Percentiles rank a stretch among this genome's conserved stretches.
phyloP scores from a whole-genome alignment of 2,888 invertebrate species.

The Drosophila buzzatii region DNA sequence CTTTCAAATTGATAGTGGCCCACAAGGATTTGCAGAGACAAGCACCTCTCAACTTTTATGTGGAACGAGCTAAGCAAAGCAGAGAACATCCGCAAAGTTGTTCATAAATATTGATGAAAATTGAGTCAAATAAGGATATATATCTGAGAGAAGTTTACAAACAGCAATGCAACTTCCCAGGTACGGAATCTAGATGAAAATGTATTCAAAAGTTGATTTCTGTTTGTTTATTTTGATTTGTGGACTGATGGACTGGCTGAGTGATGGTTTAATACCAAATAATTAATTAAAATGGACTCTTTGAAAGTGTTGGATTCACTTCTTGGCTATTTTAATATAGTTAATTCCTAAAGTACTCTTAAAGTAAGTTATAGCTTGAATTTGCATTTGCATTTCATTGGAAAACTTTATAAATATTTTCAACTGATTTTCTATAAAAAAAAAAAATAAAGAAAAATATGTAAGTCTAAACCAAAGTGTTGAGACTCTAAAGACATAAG shows the following conservation, averaged over 20 bases:
- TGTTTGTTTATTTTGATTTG: neutral
- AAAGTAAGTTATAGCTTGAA: too few relatives aligned
- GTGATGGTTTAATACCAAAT: neutral
- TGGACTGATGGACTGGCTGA: neutral
- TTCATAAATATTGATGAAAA: constrained; percentile 3
- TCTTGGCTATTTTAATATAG: neutral
- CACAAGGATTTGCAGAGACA: constrained; percentile 52
- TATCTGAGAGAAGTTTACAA: neutral
- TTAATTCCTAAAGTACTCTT: too few relatives aligned
- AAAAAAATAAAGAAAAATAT: too few relatives aligned
- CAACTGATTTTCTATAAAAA: too few relatives aligned
- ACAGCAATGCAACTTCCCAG: neutral
- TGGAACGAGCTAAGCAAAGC: constrained; percentile 2
- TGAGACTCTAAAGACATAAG: too few relatives aligned
- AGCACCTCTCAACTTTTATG: constrained; percentile 26
- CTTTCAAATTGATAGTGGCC: constrained; percentile 69
- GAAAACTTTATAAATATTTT: too few relatives aligned
- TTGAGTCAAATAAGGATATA: neutral
- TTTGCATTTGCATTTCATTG: too few relatives aligned
- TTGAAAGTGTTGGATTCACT: neutral
- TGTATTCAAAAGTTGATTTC: neutral
- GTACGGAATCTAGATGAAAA: neutral
- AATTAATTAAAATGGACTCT: neutral
- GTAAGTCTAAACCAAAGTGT: too few relatives aligned
- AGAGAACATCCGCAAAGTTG: neutral